Percentiles rank a stretch among this genome's conserved stretches.
Conservation (phyloP, 2,797 vertebrate species). For the Takifugu rubripes region DNA sequence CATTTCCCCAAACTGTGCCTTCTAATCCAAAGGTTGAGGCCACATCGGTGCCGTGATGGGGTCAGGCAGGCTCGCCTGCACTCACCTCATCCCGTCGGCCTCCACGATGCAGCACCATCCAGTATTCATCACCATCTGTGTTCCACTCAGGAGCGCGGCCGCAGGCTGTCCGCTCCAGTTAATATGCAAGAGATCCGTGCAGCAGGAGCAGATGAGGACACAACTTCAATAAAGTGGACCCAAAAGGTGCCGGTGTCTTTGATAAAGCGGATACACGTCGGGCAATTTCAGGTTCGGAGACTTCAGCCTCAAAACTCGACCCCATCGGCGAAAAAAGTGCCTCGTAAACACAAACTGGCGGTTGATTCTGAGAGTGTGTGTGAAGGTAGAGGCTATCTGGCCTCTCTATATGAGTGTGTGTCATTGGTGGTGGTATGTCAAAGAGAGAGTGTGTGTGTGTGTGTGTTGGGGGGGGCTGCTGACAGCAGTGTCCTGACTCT, state of each 20-base stretch:
- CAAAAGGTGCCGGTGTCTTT: not conserved
- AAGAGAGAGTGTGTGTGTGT: slow-evolving; percentile 25
- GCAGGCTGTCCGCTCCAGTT: slow-evolving; percentile 2
- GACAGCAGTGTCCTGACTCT: slow-evolving; percentile 51
- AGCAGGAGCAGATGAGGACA: slow-evolving; percentile 28
- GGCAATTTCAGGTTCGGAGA: no score
- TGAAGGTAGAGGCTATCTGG: slow-evolving; percentile 6
- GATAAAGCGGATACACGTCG: not conserved
- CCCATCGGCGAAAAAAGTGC: slow-evolving; percentile 23
- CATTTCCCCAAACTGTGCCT: no score
- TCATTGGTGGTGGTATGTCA: slow-evolving; percentile 29
- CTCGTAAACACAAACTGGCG: slow-evolving; percentile 38
- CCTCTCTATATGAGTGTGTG: slow-evolving; percentile 26
- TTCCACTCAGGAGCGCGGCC: slow-evolving; percentile 19
- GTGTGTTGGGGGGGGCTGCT: slow-evolving; percentile 27
- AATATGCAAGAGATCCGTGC: slow-evolving; percentile 45
- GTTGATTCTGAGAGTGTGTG: not conserved
- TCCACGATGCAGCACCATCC: slow-evolving; percentile 52
- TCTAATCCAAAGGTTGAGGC: no score
- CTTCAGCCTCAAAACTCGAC: no score
- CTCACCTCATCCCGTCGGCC: slow-evolving; percentile 26
- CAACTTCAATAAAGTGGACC: slow-evolving; percentile 17
- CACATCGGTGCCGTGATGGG: no score
- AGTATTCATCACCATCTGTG: slow-evolving; percentile 69
- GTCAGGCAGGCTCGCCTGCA: slow-evolving; percentile 26